These are phyloP conservation scores for Drosophila setosimentum DNA, from an alignment of 2,888 invertebrate species.

Conservation along the genomic window DNA sequence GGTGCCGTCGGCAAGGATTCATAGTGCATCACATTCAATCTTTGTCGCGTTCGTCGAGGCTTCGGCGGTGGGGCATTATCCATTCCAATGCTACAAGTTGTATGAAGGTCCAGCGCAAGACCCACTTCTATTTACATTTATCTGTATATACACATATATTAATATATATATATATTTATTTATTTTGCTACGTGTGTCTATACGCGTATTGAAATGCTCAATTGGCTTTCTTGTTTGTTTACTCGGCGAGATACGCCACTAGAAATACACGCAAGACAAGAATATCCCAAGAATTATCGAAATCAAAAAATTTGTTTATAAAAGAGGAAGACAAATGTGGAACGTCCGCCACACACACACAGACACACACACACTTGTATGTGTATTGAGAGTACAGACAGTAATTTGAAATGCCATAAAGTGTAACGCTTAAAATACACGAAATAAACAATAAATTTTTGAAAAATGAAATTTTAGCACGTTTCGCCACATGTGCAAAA, in stretches of 20 bases:
- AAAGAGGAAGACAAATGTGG: constrained; percentile 79
- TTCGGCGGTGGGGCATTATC: constrained; percentile 64
- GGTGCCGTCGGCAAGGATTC: constrained; percentile 80
- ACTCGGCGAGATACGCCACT: constrained; percentile 70
- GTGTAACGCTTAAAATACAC: constrained; percentile 78
- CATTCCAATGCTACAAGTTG: constrained; percentile 33
- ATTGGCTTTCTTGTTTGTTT: constrained; percentile 74
- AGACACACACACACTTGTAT: background rate
- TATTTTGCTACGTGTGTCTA: constrained; percentile 18
- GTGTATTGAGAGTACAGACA: constrained; percentile 8
- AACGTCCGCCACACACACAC: constrained; percentile 64
- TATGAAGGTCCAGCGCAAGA: constrained; percentile 11
- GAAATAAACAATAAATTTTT: constrained; percentile 72
- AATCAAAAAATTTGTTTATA: constrained; percentile 73
- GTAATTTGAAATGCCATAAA: constrained; percentile 58
- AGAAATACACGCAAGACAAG: constrained; percentile 73
- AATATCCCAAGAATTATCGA: constrained; percentile 73
- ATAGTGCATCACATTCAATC: constrained; percentile 52
- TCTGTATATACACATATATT: constrained; percentile 3
- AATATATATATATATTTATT: background rate
- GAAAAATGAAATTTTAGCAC: constrained; percentile 72
- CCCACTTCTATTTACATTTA: constrained; percentile 30
- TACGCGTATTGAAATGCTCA: constrained; percentile 61
- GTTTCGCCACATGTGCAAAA: constrained; percentile 78
- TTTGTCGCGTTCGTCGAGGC: constrained; percentile 64